phyloP scores from a whole-genome alignment of 92 coral and sea anemone genomes.

The Umimayanthus kanabou region DNA sequence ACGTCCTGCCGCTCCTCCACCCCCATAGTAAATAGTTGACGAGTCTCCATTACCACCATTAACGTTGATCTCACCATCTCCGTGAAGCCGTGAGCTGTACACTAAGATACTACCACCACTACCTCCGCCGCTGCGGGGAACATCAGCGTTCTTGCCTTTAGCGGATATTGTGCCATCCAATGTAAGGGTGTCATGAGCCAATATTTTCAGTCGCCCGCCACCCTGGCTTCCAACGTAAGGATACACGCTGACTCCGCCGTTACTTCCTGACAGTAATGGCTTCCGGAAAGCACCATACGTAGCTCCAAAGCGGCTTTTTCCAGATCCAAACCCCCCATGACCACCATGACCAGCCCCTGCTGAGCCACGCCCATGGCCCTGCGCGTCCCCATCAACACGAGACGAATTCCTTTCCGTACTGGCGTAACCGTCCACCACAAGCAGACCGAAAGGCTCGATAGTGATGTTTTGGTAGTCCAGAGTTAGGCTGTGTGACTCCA shows the following conservation, averaged over 20 bases:
- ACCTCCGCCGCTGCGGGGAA: constrained; percentile 68
- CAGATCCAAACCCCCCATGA: constrained; percentile 66
- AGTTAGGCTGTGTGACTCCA: constrained; percentile 53
- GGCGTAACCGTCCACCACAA: constrained; percentile 43
- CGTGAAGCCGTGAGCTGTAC: constrained; percentile 55
- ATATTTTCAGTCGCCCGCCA: constrained; percentile 62
- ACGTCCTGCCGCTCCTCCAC: constrained; percentile 75
- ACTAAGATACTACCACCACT: constrained; percentile 71
- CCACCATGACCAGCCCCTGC: constrained; percentile 78
- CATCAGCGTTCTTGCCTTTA: constrained; percentile 48
- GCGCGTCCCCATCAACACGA: constrained; percentile 52
- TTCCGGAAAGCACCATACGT: constrained; percentile 58
- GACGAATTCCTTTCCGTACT: constrained; percentile 36
- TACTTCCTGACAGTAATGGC: constrained; percentile 56
- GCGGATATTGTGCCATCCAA: constrained; percentile 64
- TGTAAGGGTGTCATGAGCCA: constrained; percentile 62
- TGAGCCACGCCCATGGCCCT: constrained; percentile 47
- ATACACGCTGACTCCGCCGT: constrained; percentile 63
- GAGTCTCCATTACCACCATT: constrained; percentile 64
- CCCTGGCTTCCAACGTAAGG: constrained; percentile 62
- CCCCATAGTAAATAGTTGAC: constrained; percentile 43
- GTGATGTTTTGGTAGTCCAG: constrained; percentile 65
- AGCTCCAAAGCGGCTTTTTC: constrained; percentile 52
- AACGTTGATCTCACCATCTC: constrained; percentile 59
- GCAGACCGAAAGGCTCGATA: constrained; percentile 60